Percentiles rank a stretch among this genome's conserved stretches.
These are phyloP conservation scores for Yoshiicerus persimilis DNA, from an alignment of 1,140 invertebrate genomes.

Conservation along the genomic window DNA sequence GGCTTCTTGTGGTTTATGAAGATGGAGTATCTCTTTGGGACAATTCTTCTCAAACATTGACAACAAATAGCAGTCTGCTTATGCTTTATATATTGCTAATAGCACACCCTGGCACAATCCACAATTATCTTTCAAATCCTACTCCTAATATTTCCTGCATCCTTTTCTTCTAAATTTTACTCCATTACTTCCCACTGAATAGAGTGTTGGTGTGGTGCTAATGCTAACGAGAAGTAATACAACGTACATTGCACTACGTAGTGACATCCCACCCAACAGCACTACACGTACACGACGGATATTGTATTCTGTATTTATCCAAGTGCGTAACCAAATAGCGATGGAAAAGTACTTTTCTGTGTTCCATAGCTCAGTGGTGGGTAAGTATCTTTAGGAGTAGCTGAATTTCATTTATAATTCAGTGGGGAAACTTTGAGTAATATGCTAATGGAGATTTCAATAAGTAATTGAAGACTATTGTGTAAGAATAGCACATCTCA, in stretches of 20 bases:
- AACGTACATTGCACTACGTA: no score
- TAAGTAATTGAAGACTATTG: neutral
- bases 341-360: no score
- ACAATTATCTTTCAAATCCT: neutral
- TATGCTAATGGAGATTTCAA: slow-evolving; percentile 14
- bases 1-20: neutral
- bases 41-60: neutral
- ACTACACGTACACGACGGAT: no score
- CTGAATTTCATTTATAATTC: slow-evolving; percentile 1
- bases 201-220: neutral
- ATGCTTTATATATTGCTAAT: neutral
- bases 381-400: neutral
- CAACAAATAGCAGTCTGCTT: neutral
- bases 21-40: slow-evolving; percentile 2
- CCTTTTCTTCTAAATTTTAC: neutral
- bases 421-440: neutral
- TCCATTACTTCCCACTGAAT: neutral
- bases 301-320: neutral
- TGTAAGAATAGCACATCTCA: neutral
- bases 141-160: neutral
- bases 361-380: no score
- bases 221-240: no score
- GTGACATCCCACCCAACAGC: no score
- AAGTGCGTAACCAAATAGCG: neutral
- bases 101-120: neutral